Conservation (phyloP, 2,888 invertebrate species). For the Pseudococcus viburni region DNA sequence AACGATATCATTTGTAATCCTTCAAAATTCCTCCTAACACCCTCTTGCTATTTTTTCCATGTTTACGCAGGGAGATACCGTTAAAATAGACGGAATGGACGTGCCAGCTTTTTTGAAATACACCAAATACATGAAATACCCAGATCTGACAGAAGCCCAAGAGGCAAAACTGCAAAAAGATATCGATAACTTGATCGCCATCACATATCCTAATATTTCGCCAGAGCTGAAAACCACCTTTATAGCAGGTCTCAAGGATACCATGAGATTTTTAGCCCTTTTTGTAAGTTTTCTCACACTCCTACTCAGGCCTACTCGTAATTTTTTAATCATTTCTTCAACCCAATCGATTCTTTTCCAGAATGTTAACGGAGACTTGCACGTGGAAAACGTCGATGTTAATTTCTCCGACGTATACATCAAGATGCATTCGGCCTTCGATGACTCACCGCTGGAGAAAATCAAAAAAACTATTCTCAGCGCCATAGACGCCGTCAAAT, state of each 20-base stretch:
- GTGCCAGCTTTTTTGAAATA: conserved; percentile 38
- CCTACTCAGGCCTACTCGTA: neutral
- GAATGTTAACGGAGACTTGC: conserved; percentile 2
- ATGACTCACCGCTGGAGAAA: neutral
- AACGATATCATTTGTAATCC: neutral
- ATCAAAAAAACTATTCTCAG: neutral
- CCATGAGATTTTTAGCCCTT: conserved; percentile 51
- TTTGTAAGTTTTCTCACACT: conserved; percentile 28
- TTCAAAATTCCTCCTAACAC: neutral
- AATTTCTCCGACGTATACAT: conserved; percentile 33
- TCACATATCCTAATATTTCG: conserved; percentile 9
- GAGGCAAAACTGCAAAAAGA: conserved; percentile 27
- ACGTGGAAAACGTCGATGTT: neutral
- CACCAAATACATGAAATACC: conserved; percentile 44
- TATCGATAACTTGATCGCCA: conserved; percentile 22
- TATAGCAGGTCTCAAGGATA: neutral
- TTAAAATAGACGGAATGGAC: conserved; percentile 43
- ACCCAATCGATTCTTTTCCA: neutral
- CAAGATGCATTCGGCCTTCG: neutral
- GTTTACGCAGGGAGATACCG: conserved; percentile 17
- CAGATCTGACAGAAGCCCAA: neutral
- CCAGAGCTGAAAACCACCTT: neutral
- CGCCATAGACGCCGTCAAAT: neutral
- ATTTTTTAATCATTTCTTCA: neutral
- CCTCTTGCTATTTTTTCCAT: neutral